Percentiles rank a stretch among this genome's conserved stretches.
phyloP scores from a whole-genome alignment of 2,888 invertebrate species.

The Torymus auratus region DNA sequence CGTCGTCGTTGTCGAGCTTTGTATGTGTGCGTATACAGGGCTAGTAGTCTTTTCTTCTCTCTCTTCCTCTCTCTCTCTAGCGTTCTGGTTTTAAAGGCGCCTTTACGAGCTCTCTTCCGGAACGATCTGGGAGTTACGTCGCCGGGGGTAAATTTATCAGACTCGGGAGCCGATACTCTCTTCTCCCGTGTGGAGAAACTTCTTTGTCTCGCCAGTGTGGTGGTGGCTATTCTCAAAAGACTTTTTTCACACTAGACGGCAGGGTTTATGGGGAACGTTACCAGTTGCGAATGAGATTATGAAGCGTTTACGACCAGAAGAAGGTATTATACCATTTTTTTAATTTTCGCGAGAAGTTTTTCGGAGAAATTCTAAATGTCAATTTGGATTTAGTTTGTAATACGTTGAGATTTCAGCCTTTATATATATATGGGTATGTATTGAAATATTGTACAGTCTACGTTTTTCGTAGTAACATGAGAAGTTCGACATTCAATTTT shows the following conservation, averaged over 20 bases:
- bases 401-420: too few relatives aligned
- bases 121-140: constrained; percentile 37
- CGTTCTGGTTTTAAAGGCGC: constrained; percentile 13
- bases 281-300: neutral
- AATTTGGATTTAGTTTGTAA: too few relatives aligned
- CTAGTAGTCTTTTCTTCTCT: neutral
- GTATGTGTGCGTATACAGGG: neutral
- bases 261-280: constrained; percentile 12
- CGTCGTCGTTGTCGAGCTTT: neutral
- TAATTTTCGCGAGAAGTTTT: too few relatives aligned
- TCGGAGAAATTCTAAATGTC: too few relatives aligned
- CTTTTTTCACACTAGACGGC: neutral
- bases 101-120: constrained; percentile 32
- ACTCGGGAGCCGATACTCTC: constrained; percentile 8
- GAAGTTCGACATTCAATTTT: too few relatives aligned
- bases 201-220: too few relatives aligned
- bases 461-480: too few relatives aligned
- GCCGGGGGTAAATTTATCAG: constrained; percentile 35
- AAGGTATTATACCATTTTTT: too few relatives aligned
- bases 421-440: too few relatives aligned
- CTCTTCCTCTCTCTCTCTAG: neutral
- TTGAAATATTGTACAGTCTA: too few relatives aligned
- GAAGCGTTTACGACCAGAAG: neutral
- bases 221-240: neutral
- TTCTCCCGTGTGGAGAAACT: too few relatives aligned